Conservation (phyloP, 1,140 invertebrate genomes). For the Drosophila subobscura region DNA sequence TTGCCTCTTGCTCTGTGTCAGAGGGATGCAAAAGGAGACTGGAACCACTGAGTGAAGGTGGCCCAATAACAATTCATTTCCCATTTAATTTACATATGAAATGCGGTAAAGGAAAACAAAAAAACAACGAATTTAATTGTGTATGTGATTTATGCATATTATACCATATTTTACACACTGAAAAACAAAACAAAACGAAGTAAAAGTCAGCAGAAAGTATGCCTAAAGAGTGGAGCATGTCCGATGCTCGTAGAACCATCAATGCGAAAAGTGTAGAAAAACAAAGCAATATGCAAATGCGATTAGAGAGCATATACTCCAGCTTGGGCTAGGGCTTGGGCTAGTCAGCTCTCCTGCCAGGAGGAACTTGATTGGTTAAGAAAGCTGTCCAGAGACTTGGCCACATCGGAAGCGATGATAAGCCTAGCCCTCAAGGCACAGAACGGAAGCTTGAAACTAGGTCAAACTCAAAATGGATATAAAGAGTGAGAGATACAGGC, state of each 20-base stretch:
- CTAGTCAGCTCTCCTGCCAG: slow-evolving; percentile 41
- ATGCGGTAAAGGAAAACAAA: slow-evolving; percentile 43
- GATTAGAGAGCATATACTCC: slow-evolving; percentile 10
- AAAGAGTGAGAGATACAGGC: slow-evolving; percentile 11
- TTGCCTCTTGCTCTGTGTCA: slow-evolving; percentile 21
- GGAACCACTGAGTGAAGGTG: slow-evolving; percentile 15
- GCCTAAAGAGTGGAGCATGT: slow-evolving; percentile 56
- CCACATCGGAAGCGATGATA: slow-evolving; percentile 45
- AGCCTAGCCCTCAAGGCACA: slow-evolving; percentile 9
- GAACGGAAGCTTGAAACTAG: slow-evolving; percentile 33
- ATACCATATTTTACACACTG: slow-evolving; percentile 37
- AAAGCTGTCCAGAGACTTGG: slow-evolving; percentile 48
- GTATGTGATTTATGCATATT: slow-evolving; percentile 71
- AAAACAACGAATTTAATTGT: slow-evolving; percentile 71
- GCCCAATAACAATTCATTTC: slow-evolving; percentile 35
- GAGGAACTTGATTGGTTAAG: slow-evolving; percentile 47
- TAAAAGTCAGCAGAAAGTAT: slow-evolving; percentile 2
- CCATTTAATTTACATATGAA: slow-evolving; percentile 66
- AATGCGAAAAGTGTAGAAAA: slow-evolving; percentile 16
- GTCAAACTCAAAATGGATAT: slow-evolving; percentile 18
- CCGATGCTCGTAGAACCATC: not conserved
- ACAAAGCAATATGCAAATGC: slow-evolving; percentile 60
- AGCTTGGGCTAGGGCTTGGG: slow-evolving; percentile 8
- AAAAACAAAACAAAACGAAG: slow-evolving; percentile 3
- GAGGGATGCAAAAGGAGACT: not conserved